These are phyloP conservation scores for Eupleurogrammus muticus DNA, from an alignment of 2,797 vertebrate species.

Conservation along the genomic window DNA sequence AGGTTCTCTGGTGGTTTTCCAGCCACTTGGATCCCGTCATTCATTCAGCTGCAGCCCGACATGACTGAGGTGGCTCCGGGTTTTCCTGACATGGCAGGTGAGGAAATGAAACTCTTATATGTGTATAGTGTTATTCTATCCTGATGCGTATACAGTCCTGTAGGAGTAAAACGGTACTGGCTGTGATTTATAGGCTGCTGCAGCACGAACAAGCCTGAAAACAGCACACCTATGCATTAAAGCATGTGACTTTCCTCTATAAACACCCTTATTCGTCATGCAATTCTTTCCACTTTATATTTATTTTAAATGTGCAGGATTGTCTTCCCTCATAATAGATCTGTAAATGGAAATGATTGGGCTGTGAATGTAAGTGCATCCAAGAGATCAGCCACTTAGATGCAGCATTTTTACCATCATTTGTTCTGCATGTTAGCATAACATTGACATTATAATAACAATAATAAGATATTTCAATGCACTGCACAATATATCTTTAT, in stretches of 20 bases:
- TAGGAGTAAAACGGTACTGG: background rate
- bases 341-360: background rate
- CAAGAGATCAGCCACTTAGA: background rate
- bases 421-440: background rate
- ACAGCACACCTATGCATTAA: no score
- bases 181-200: background rate
- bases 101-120: background rate
- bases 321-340: background rate
- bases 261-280: background rate
- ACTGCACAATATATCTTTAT: no score
- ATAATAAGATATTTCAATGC: no score
- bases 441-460: no score
- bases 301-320: background rate
- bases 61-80: slow-evolving; percentile 67
- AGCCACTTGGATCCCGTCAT: background rate
- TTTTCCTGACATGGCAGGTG: slow-evolving; percentile 67
- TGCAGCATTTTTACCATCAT: background rate
- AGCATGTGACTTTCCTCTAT: background rate
- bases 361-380: background rate
- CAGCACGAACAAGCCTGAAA: background rate
- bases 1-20: background rate
- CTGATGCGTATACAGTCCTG: background rate
- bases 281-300: background rate
- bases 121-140: background rate
- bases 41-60: background rate